Conservation (phyloP, 2,113 vertebrate genomes). For the mouse (Mus musculus) region GRCm39 chr14:110426501-110427000, state of each 20-base stretch:
- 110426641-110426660: background rate
- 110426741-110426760: background rate
- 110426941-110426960: background rate
- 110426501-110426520: background rate
- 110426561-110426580: background rate
- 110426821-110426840: background rate
- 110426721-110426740: background rate
- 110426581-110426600: background rate
- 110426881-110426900: background rate
- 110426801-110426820: background rate
- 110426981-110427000: background rate
- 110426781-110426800: background rate
- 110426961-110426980: background rate
- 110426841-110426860: background rate
- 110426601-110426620: background rate
- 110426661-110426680: background rate
- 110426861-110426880: background rate
- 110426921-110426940: background rate
- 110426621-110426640: background rate
- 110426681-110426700: background rate
- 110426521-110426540: background rate
- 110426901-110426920: background rate
- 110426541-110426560: background rate
- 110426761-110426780: background rate
- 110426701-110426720: background rate